phyloP scores from a whole-genome alignment of 2,888 invertebrate species.

The Drosophila mayaguana region DNA sequence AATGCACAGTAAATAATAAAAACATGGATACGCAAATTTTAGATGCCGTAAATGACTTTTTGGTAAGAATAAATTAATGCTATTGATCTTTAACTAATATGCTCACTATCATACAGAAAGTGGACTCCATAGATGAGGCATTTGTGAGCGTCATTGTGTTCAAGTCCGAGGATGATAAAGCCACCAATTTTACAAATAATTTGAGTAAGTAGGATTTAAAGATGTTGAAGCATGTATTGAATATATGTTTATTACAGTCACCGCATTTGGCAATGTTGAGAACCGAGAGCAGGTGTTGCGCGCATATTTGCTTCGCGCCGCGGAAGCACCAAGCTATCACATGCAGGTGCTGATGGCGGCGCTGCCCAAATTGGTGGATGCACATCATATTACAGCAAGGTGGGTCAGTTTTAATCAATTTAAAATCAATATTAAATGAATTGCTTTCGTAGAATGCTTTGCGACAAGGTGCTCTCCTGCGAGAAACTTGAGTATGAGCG shows the following conservation, averaged over 20 bases:
- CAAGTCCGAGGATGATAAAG: slow-evolving; percentile 89
- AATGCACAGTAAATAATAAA: slow-evolving; percentile 50
- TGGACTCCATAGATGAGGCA: slow-evolving; percentile 94
- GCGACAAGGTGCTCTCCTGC: slow-evolving; percentile 93
- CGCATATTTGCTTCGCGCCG: slow-evolving; percentile 90
- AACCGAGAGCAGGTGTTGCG: slow-evolving; percentile 91
- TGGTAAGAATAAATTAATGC: slow-evolving; percentile 61
- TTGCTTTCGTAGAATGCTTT: slow-evolving; percentile 88
- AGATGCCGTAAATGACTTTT: slow-evolving; percentile 77
- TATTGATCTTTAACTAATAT: neutral
- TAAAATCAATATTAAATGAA: neutral
- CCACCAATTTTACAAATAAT: slow-evolving; percentile 89
- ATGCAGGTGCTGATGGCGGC: slow-evolving; percentile 91
- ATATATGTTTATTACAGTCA: slow-evolving; percentile 81
- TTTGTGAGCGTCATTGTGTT: slow-evolving; percentile 95
- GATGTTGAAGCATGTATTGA: neutral
- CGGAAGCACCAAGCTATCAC: slow-evolving; percentile 90
- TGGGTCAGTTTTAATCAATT: slow-evolving; percentile 77
- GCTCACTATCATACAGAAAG: slow-evolving; percentile 86
- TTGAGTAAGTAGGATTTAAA: slow-evolving; percentile 83
- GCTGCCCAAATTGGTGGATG: slow-evolving; percentile 91
- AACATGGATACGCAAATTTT: slow-evolving; percentile 81
- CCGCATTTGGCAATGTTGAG: slow-evolving; percentile 89
- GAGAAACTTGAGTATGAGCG: slow-evolving; percentile 93
- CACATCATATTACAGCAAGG: slow-evolving; percentile 91